Evolutionary conservation across 2,797 vertebrate species (phyloP), one percentile per base, ranked within the genome.

Genomic region (Hydrolagus colliei): DNA sequence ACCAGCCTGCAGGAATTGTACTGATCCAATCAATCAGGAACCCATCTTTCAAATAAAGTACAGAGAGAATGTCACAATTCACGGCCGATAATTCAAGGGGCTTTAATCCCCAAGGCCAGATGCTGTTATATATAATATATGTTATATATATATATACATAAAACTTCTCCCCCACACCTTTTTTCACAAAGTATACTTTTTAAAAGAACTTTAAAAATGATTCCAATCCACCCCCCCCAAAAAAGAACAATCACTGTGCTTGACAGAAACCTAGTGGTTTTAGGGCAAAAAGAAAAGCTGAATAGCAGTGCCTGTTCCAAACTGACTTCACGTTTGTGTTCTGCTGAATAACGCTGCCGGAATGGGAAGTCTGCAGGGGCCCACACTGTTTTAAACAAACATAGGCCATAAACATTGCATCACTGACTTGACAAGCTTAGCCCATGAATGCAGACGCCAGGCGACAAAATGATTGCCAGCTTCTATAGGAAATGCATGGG

Each of bases 181-280:
- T 68, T 52, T 71, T 84, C 18, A 80, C 78, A 84, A 84, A 84
- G 20, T 71, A 84, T 71, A 84, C n/a, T 84, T 84, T 67, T 41
- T 68, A 67, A 84, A 67, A 63, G 41, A 84, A 67, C 32, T 41
- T 71, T 84, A 20, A 35, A 68, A 67, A 84, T 84, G 68, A 52
- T 35, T 84, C 32, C 79, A 71, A 71, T 59, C 6, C 41, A 2
- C 2, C 41, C 2, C 41, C 41, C 41, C 41, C 41, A 52, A 52
- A 52, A 52, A 61, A n/a, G 14, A 20, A 61, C 10, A 52, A 52
- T 52, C 41, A 61, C 52, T 61, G 20, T 4, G 67, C 9, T 84
- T 71, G 65, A 67, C 18, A 41, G 18, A 41, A 84, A 71, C 65
- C 32, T 35, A 71, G 79, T 84, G 79, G 16, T 84, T 71, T 11